phyloP scores from a whole-genome alignment of 2,797 vertebrate genomes.

The Amniataba percoides region DNA sequence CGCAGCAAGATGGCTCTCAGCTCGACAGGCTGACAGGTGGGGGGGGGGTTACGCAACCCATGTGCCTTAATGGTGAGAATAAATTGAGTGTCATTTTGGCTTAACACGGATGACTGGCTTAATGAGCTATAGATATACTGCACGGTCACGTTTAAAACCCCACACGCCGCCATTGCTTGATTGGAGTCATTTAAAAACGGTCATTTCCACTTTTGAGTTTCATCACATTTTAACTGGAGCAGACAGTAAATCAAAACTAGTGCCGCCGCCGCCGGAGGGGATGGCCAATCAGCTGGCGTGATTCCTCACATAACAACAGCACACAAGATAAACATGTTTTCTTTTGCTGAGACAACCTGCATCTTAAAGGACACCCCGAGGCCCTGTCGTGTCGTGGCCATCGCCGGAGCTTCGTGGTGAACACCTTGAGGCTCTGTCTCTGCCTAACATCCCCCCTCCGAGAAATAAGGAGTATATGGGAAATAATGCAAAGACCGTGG shows the following conservation, averaged over 20 bases:
- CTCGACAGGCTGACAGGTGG: slow-evolving; percentile 68
- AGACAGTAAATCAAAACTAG: slow-evolving; percentile 43
- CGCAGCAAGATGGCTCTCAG: slow-evolving; percentile 23
- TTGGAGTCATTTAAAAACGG: slow-evolving; percentile 51
- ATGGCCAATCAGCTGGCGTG: slow-evolving; percentile 28
- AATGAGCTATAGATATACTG: slow-evolving; percentile 65
- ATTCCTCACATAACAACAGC: slow-evolving; percentile 34
- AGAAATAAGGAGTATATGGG: slow-evolving; percentile 53
- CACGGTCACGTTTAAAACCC: slow-evolving; percentile 35
- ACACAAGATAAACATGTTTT: slow-evolving; percentile 27
- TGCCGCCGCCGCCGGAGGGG: neutral
- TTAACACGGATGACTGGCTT: slow-evolving; percentile 61
- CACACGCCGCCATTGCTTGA: slow-evolving; percentile 37
- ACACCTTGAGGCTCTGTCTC: slow-evolving; percentile 51
- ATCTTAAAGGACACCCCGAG: slow-evolving; percentile 42
- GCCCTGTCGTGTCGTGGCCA: slow-evolving; percentile 28
- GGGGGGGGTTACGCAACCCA: slow-evolving; percentile 40
- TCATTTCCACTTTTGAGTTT: slow-evolving; percentile 49
- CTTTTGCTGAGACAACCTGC: slow-evolving; percentile 25
- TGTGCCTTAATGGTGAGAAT: slow-evolving; percentile 64
- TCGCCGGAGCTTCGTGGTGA: slow-evolving; percentile 46
- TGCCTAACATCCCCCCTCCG: slow-evolving; percentile 28
- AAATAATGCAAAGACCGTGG: slow-evolving; percentile 51
- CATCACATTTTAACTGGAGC: slow-evolving; percentile 38
- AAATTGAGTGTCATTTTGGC: slow-evolving; percentile 75